phyloP scores from a whole-genome alignment of 2,888 invertebrate genomes.

The Myathropa florea region DNA sequence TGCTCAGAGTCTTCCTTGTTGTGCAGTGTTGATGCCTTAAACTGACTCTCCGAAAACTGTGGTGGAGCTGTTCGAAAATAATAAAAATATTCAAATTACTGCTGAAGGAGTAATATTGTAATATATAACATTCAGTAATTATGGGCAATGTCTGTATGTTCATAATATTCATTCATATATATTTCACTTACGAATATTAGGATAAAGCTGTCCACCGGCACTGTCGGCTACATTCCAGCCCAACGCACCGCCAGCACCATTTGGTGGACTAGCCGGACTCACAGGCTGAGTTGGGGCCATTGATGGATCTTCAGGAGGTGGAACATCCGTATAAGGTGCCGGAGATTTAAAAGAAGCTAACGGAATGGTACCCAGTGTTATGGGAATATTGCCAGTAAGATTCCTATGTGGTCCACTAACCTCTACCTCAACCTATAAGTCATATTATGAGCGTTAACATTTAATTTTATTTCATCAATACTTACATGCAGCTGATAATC shows the following conservation, averaged over 20 bases:
- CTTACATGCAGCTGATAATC: constrained; percentile 87
- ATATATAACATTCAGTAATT: too few species aligned
- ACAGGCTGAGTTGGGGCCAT: constrained; percentile 80
- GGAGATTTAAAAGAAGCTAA: constrained; percentile 82
- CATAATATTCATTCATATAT: too few species aligned
- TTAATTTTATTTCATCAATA: background rate
- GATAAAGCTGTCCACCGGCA: constrained; percentile 80
- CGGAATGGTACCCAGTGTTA: constrained; percentile 89
- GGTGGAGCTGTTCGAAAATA: constrained; percentile 82
- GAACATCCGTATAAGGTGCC: constrained; percentile 78
- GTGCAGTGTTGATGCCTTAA: constrained; percentile 84
- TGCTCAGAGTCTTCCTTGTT: constrained; percentile 85
- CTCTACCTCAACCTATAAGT: constrained; percentile 83
- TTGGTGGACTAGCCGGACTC: constrained; percentile 79
- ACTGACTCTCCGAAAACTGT: constrained; percentile 84
- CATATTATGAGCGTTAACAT: background rate
- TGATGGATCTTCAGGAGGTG: constrained; percentile 78
- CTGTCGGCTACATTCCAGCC: constrained; percentile 80
- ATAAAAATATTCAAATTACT: background rate
- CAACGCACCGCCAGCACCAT: constrained; percentile 79
- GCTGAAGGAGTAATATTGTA: background rate
- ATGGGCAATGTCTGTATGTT: too few species aligned
- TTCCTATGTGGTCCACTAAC: constrained; percentile 86
- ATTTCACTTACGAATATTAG: constrained; percentile 82
- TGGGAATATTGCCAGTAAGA: constrained; percentile 84